phyloP scores from a whole-genome alignment of 2,797 vertebrate species.

The Denticeps clupeoides region DNA sequence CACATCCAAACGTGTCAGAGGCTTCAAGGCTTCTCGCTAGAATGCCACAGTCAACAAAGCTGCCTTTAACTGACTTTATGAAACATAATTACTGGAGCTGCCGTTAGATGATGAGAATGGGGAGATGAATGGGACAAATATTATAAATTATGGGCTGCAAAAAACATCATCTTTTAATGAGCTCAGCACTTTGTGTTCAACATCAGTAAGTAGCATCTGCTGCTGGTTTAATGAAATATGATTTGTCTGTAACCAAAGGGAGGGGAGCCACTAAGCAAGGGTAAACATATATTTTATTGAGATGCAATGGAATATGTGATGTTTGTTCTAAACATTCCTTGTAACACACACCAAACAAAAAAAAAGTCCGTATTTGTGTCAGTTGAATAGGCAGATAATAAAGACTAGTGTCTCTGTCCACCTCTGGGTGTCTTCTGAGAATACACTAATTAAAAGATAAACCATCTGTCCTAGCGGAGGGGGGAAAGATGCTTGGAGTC shows the following conservation, averaged over 20 bases:
- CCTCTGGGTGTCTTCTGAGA: constrained; percentile 19
- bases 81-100: too few relatives aligned
- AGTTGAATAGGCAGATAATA: constrained; percentile 12
- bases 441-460: constrained; percentile 31
- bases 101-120: too few relatives aligned
- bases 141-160: too few relatives aligned
- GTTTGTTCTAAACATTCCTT: not conserved
- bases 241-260: constrained; percentile 27
- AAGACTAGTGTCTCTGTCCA: constrained; percentile 12
- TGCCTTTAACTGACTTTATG: too few relatives aligned
- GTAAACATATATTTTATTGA: constrained; percentile 13
- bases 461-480: constrained; percentile 27
- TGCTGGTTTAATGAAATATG: constrained; percentile 24
- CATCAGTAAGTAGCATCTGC: constrained; percentile 38
- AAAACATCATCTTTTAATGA: too few relatives aligned
- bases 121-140: too few relatives aligned
- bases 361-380: constrained; percentile 5
- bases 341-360: too few relatives aligned
- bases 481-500: constrained; percentile 14
- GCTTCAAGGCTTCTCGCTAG: too few relatives aligned
- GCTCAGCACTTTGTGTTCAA: constrained; percentile 32
- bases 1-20: too few relatives aligned
- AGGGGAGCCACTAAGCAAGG: constrained; percentile 14
- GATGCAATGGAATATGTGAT: constrained; percentile 4
- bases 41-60: too few relatives aligned